These are phyloP conservation scores for Fratercula arctica DNA, from an alignment of 2,797 vertebrate species.

Conservation along the genomic window DNA sequence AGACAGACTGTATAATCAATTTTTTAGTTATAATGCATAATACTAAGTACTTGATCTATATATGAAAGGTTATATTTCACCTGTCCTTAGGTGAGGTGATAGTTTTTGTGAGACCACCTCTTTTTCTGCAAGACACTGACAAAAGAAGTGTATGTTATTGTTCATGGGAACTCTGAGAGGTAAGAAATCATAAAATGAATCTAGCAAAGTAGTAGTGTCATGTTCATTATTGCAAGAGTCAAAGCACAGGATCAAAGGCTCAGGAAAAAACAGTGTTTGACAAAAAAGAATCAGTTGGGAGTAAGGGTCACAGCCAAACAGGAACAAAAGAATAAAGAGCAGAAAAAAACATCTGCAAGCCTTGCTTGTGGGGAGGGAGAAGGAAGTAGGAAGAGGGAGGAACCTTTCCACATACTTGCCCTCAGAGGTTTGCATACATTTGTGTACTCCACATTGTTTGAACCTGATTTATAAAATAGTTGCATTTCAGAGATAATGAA, in stretches of 20 bases:
- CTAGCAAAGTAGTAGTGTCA: conserved; percentile 4
- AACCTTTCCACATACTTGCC: conserved; percentile 51
- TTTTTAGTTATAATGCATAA: background rate
- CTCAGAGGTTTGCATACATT: conserved; percentile 40
- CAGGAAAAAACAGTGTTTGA: conserved; percentile 64
- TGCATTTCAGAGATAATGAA: conserved; percentile 41
- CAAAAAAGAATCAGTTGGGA: conserved; percentile 47
- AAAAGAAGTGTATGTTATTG: background rate
- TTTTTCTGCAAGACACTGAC: background rate
- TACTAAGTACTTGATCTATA: background rate
- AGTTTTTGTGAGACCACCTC: background rate
- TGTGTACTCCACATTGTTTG: conserved; percentile 30
- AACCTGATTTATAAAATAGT: conserved; percentile 57
- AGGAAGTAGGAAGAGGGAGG: conserved; percentile 62
- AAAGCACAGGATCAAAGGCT: conserved; percentile 53
- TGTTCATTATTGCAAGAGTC: conserved; percentile 34
- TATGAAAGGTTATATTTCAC: background rate
- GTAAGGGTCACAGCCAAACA: conserved; percentile 51
- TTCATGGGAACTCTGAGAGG: background rate
- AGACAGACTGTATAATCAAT: background rate
- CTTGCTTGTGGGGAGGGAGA: conserved; percentile 8
- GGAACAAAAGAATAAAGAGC: conserved; percentile 61
- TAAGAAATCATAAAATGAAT: conserved; percentile 4
- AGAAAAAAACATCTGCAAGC: conserved; percentile 63
- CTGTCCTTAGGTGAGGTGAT: background rate